Evolutionary conservation across 2,888 invertebrate genomes (phyloP).

Genomic region (Choristoneura rosaceana): DNA sequence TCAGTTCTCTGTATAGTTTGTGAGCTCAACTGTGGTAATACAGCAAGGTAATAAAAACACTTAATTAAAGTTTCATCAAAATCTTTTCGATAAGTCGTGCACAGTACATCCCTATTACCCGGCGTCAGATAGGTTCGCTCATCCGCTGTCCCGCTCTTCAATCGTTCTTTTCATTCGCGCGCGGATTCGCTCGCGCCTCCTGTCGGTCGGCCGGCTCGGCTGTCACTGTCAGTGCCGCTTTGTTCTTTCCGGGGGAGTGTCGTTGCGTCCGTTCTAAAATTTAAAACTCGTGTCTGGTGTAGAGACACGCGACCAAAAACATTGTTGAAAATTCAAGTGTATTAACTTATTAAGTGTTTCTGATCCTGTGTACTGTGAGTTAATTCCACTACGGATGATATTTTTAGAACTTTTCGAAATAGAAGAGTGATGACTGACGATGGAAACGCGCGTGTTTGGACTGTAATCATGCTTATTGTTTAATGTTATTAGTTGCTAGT

Average conservation of each 20-base stretch:
- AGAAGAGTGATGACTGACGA: slow-evolving; percentile 65
- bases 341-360: slow-evolving; percentile 15
- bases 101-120: slow-evolving; percentile 30
- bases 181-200: slow-evolving; percentile 43
- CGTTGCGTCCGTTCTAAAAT: neutral
- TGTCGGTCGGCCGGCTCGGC: slow-evolving; percentile 35
- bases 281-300: slow-evolving; percentile 59
- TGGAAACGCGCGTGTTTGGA: slow-evolving; percentile 48
- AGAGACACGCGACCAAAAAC: slow-evolving; percentile 26
- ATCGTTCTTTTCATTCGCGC: slow-evolving; percentile 43
- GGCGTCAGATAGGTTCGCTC: slow-evolving; percentile 53
- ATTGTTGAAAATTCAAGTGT: slow-evolving; percentile 29
- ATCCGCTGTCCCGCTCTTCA: slow-evolving; percentile 55
- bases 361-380: slow-evolving; percentile 26
- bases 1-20: no score
- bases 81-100: neutral
- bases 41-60: no score
- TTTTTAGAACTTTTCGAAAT: slow-evolving; percentile 39
- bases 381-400: slow-evolving; percentile 11
- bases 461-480: slow-evolving; percentile 65
- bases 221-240: slow-evolving; percentile 60
- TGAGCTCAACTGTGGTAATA: no score
- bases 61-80: no score
- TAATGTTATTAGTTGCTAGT: slow-evolving; percentile 64
- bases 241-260: slow-evolving; percentile 40